Conservation (phyloP, 2,113 vertebrate species). For the Ammodytes marinus region DNA sequence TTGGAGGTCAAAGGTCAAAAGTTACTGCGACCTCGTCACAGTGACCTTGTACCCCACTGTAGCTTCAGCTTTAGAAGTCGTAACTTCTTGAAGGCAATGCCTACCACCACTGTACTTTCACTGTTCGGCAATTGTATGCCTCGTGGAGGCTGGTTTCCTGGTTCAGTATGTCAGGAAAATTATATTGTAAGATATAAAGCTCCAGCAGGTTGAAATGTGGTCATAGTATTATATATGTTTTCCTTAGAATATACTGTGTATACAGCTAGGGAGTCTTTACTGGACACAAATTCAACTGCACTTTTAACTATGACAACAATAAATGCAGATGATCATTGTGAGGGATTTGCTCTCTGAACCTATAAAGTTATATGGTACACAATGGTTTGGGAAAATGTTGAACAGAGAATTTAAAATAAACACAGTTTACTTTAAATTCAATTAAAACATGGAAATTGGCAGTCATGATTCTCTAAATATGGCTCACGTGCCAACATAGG, state of each 20-base stretch:
- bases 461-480: neutral
- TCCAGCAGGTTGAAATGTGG: neutral
- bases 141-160: no score
- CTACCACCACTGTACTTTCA: no score
- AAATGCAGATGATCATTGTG: neutral
- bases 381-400: neutral
- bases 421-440: no score
- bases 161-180: neutral
- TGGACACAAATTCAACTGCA: neutral
- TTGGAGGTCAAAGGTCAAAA: no score
- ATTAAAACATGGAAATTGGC: neutral
- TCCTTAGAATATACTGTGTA: neutral
- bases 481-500: slow-evolving; percentile 14
- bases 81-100: no score
- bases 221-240: neutral
- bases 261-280: neutral
- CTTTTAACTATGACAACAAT: neutral
- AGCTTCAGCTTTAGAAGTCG: no score
- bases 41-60: no score
- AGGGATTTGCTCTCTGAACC: neutral
- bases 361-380: no score
- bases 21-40: no score
- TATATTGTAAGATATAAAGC: neutral
- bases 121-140: no score
- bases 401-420: neutral